These are phyloP conservation scores for Synergus itoensis DNA, from an alignment of 2,888 invertebrate species.

Conservation along the genomic window DNA sequence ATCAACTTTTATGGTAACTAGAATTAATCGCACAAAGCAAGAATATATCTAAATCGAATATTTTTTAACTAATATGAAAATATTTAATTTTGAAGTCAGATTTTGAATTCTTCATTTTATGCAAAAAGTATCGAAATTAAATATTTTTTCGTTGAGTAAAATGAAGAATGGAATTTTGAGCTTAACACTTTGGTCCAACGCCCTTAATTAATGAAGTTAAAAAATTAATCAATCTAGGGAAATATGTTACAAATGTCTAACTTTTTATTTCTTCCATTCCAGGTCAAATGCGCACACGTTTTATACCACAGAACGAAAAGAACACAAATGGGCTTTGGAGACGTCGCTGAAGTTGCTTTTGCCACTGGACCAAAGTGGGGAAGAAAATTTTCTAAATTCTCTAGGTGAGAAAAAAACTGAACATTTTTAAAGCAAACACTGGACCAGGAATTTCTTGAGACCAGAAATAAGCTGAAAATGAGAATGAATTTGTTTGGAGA, in stretches of 20 bases:
- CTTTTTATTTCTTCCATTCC: constrained; percentile 62
- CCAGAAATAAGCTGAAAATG: no score
- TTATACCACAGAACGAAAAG: constrained; percentile 86
- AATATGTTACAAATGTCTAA: not conserved
- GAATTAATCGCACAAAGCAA: no score
- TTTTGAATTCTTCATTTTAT: no score
- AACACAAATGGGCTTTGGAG: constrained; percentile 90
- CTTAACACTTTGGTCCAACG: no score
- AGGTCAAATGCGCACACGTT: constrained; percentile 91
- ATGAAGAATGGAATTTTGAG: no score
- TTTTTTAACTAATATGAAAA: no score
- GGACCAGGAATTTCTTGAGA: not conserved
- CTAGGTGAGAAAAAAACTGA: constrained; percentile 79
- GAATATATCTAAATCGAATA: no score
- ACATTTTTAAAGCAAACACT: not conserved
- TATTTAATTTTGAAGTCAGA: no score
- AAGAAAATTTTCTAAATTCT: constrained; percentile 81
- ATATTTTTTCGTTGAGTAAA: no score
- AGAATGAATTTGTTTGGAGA: no score
- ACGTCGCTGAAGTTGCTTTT: constrained; percentile 90
- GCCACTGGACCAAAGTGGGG: constrained; percentile 86
- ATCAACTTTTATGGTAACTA: no score
- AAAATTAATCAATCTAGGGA: not conserved
- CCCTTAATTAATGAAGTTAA: not conserved
- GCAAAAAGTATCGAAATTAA: no score